Base-by-base conservation (phyloP, 1,140 invertebrate genomes). In the Elymnias hypermnestra region DNA sequence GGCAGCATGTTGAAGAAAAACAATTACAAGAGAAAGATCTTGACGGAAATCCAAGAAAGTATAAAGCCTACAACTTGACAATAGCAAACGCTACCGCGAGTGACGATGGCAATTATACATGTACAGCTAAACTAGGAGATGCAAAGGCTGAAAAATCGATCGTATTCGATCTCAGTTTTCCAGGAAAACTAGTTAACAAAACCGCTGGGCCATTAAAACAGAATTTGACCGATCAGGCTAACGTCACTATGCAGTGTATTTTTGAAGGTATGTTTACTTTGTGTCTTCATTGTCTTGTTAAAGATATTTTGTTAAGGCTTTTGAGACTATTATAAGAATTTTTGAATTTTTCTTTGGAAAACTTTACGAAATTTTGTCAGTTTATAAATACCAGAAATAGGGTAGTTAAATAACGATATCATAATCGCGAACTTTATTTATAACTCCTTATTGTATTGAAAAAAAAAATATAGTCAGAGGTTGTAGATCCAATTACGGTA, bases 41-140 rank as follows among this genome's bases (percentile, higher is more conserved):
- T 9, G 74, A 78, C 22, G 77, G 74, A 5, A 69, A 68, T 18
- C 47, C 41, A 2, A 57, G 47, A 4, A 74, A 70, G 22, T 63
- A 57, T 21, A 74, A 67, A 23, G 37, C 63, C 19, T 67, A 57
- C 3, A 74, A 66, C n/a, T 29, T 90, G 14, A 85, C 85, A n/a
- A 73, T 90, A 18, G 62, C 75, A 1, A 83, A 85, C 43, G 82
- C 86, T 6, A 88, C 75, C 1, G 69, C 84, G 22, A 72, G 76
- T 5, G 87, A 91, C 23, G 87, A 81, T 5, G 89, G 89, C 0
- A 86, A 89, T 54, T 90, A 89, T 49, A 88, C 84, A 0, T 90
- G 90, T 49, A 49, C 72, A 5, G 85, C 68, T 2, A 63, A 49
- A n/a, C 35, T 67, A 1, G 72, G 56, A 0, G 66, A 74, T 6